Evolutionary conservation across 2,113 vertebrate species (phyloP).

Genomic region (Mobula birostris): DNA sequence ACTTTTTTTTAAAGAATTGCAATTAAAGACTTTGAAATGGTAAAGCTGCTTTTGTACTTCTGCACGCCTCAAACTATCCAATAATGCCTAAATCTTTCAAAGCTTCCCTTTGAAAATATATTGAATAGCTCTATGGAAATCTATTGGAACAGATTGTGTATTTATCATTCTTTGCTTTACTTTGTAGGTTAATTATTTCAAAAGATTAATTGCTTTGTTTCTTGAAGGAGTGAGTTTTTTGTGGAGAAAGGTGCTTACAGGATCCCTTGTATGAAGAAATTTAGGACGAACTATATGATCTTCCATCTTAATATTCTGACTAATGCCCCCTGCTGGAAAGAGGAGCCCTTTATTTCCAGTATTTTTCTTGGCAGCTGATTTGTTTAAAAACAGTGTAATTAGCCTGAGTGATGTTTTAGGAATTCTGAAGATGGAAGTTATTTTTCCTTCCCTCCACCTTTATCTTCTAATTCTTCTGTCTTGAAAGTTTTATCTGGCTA

Average conservation of each 20-base stretch:
- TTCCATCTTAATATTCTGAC: not conserved
- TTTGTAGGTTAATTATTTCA: constrained; percentile 26
- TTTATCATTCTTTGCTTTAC: not conserved
- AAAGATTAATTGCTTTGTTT: not conserved
- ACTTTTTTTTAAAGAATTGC: not conserved
- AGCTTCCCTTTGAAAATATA: not conserved
- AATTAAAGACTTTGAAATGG: not conserved
- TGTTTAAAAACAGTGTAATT: not conserved
- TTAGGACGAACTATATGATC: not conserved
- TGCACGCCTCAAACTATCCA: not conserved
- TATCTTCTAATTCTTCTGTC: too few species aligned
- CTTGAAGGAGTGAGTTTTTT: not conserved
- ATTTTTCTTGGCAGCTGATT: not conserved
- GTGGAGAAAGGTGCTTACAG: not conserved
- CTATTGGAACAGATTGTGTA: not conserved
- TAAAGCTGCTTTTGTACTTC: not conserved
- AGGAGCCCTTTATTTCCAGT: not conserved
- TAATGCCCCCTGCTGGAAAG: not conserved
- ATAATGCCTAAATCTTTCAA: not conserved
- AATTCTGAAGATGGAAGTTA: not conserved
- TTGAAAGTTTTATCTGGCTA: not conserved
- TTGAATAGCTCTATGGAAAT: not conserved
- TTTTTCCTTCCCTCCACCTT: not conserved
- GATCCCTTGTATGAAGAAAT: not conserved
- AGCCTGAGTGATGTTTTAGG: not conserved